Percentiles rank a stretch among this genome's conserved stretches.
phyloP scores from a whole-genome alignment of 2,113 vertebrate genomes.

The Rhadina sibilatrix region DNA sequence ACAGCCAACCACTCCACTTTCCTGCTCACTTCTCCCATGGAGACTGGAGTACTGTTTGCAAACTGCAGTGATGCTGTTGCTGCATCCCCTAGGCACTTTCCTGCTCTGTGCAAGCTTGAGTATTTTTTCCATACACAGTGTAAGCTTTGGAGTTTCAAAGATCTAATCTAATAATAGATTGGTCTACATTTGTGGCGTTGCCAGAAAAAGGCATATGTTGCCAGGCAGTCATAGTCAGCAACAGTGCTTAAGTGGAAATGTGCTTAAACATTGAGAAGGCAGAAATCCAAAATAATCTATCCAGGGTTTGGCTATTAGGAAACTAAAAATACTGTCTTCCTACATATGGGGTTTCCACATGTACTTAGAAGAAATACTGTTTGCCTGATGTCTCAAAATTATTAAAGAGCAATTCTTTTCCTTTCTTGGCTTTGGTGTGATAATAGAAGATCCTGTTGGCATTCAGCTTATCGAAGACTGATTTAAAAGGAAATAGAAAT shows the following conservation, averaged over 20 bases:
- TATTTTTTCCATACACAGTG: background rate
- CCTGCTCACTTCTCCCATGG: background rate
- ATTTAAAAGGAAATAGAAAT: background rate
- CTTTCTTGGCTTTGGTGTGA: background rate
- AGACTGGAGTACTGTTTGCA: background rate
- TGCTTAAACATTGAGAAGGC: conserved; percentile 11
- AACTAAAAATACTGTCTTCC: background rate
- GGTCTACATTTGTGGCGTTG: conserved; percentile 42
- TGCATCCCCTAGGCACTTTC: background rate
- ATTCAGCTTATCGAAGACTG: background rate
- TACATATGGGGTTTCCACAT: background rate
- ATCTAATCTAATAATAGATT: conserved; percentile 52
- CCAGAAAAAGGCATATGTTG: conserved; percentile 68
- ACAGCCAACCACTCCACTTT: background rate
- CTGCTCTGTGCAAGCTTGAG: background rate
- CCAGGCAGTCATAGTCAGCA: conserved; percentile 52
- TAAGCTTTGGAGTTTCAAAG: background rate
- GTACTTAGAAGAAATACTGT: background rate
- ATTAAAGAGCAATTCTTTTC: background rate
- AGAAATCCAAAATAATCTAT: conserved; percentile 50
- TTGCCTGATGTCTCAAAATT: background rate
- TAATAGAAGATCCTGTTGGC: background rate
- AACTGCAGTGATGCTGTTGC: background rate
- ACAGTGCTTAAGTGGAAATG: conserved; percentile 35
- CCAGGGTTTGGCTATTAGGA: background rate